Base-by-base conservation (phyloP, 2,113 vertebrate species). In the Pterocles burchelli region DNA sequence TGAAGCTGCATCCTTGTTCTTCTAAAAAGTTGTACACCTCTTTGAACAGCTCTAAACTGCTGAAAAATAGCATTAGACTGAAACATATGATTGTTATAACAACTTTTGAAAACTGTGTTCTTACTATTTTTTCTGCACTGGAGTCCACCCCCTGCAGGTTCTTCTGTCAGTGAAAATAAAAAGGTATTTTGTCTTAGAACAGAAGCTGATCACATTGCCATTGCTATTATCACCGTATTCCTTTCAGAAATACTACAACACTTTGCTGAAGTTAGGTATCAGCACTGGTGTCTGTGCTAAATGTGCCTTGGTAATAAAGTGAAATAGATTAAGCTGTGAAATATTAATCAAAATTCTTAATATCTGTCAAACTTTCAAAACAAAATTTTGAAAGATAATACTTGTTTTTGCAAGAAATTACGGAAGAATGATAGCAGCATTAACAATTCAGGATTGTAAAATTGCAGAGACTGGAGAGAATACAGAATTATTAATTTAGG, bases 1-100 rank as follows among this genome's bases (percentile, higher is more conserved):
- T 87, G 94, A 97, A 97, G 93, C 84, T 85, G 55, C 73, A 51
- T 82, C 92, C 97, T 91, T 86, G 67, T 95, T 90, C 54, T 97
- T 95, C 94, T 79, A 41, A 90, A 97, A 92, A 96, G 93, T 76
- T 91, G 73, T 88, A 43, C 38, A 85, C 18, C 49, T 83, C 84
- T 73, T 80, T 82, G 45, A 71, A 52, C 59, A 38, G 31, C 21
- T 91, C 68, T 25, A 77, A 78, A 75, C 34, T 10, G 14, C 88
- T 90, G 58, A 82, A 88, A 88, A 94, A 55, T 4, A 88, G 22
- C 80, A 81, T 88, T 83, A 65, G 22, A 33, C 31, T 34, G 28
- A 67, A 74, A 90, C 25, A 8, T 74, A 26, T 34, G 6, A 34
- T 77, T 41, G 17, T n/a, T 79, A 18, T 12, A 91, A 19, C 14